phyloP scores from a whole-genome alignment of 2,888 invertebrate genomes.

The Watsonalla cultraria region DNA sequence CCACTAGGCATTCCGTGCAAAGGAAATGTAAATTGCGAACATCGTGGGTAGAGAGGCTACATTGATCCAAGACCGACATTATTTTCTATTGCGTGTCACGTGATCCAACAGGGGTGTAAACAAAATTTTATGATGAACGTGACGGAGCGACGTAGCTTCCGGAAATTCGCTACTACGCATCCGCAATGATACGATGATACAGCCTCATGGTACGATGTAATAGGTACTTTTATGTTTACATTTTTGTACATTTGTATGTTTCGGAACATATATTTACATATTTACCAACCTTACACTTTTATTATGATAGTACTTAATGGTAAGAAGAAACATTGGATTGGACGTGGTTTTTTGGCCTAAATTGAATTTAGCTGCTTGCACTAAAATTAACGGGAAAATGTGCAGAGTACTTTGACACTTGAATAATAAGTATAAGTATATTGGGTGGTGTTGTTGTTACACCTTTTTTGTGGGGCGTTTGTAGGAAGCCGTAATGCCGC shows the following conservation, averaged over 20 bases:
- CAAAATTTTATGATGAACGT: conserved; percentile 14
- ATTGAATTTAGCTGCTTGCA: too few relatives aligned
- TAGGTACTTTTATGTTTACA: not conserved
- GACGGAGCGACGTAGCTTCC: conserved; percentile 4
- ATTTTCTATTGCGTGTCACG: conserved; percentile 20
- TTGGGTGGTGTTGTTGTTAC: too few relatives aligned
- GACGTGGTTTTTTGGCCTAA: too few relatives aligned
- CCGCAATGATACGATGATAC: not conserved
- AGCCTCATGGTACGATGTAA: not conserved
- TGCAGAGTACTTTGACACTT: too few relatives aligned
- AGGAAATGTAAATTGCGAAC: conserved; percentile 48
- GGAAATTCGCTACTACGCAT: not conserved
- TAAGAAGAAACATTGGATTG: too few relatives aligned
- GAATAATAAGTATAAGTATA: too few relatives aligned
- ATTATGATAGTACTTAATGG: too few relatives aligned
- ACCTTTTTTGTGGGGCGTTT: too few relatives aligned
- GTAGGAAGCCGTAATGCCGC: too few relatives aligned
- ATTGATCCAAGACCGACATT: conserved; percentile 17
- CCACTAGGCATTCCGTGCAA: conserved; percentile 13
- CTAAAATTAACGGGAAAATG: too few relatives aligned
- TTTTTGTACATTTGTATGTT: not conserved
- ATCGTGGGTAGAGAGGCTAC: conserved; percentile 15
- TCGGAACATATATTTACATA: too few relatives aligned
- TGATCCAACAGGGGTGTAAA: conserved; percentile 17
- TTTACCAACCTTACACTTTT: too few relatives aligned